Evolutionary conservation across 37 sponge, comb jelly and placozoan genomes (phyloP).

Genomic region (Diacarnus erythraeanus): DNA sequence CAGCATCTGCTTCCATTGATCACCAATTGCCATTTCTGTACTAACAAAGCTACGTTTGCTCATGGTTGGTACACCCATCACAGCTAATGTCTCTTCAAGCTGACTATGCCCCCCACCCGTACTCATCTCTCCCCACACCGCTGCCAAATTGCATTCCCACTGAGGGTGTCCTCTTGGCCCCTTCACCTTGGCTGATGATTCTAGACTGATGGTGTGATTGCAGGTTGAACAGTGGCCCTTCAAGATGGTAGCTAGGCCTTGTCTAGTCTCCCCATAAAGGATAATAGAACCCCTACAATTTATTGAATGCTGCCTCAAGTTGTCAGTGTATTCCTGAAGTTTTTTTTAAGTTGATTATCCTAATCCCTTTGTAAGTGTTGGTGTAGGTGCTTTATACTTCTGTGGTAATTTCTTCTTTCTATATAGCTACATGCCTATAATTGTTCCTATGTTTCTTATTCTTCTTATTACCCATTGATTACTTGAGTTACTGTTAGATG

Average conservation of each 20-base stretch:
- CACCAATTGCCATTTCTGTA: slow-evolving; percentile 36
- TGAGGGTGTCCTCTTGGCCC: neutral
- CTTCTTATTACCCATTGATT: neutral
- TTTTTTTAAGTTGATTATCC: neutral
- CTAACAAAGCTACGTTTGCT: slow-evolving; percentile 16
- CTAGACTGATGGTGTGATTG: neutral
- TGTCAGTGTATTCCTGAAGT: neutral
- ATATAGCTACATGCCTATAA: too few relatives aligned
- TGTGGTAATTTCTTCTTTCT: neutral
- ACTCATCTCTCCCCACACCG: neutral
- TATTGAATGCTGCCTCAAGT: neutral
- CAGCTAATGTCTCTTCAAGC: slow-evolving; percentile 20
- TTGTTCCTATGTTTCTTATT: neutral
- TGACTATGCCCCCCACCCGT: slow-evolving; percentile 34
- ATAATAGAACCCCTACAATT: neutral
- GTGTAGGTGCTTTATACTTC: neutral
- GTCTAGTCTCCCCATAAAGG: neutral
- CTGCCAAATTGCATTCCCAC: slow-evolving; percentile 7
- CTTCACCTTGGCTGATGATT: neutral
- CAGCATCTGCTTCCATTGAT: neutral
- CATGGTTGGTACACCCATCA: slow-evolving; percentile 52
- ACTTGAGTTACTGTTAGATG: neutral
- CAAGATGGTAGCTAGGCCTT: neutral
- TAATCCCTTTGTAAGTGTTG: neutral
- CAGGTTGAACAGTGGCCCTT: neutral